phyloP scores from a whole-genome alignment of 2,888 invertebrate genomes.

The Ischnus inquisitorius region DNA sequence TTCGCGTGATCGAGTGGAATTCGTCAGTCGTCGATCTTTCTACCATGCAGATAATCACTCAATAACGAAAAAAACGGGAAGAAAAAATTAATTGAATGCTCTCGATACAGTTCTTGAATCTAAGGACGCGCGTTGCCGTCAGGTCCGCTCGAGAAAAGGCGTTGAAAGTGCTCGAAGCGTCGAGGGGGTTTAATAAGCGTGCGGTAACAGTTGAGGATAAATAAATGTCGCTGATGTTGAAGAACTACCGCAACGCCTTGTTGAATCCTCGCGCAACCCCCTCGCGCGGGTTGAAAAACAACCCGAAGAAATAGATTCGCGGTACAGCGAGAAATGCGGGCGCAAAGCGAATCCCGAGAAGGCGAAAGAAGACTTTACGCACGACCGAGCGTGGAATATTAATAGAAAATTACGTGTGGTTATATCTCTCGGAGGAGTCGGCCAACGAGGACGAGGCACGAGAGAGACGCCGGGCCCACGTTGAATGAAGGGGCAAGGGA shows the following conservation, averaged over 20 bases:
- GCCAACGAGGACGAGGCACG: slow-evolving; percentile 35
- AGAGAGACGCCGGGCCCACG: slow-evolving; percentile 23
- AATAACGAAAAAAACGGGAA: background rate
- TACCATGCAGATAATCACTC: background rate
- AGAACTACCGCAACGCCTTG: slow-evolving; percentile 11
- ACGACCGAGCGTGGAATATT: slow-evolving; percentile 82
- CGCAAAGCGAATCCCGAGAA: slow-evolving; percentile 54
- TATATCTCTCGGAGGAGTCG: slow-evolving; percentile 47
- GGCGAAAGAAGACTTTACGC: slow-evolving; percentile 73
- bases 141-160: too few species aligned
- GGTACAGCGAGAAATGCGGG: slow-evolving; percentile 50
- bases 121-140: background rate
- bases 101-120: background rate
- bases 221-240: slow-evolving; percentile 1
- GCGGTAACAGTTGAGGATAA: background rate
- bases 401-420: slow-evolving; percentile 82
- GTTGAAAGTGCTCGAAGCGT: too few species aligned
- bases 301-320: slow-evolving; percentile 44
- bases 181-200: background rate
- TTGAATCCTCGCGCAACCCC: background rate
- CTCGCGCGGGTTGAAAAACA: slow-evolving; percentile 22
- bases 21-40: background rate
- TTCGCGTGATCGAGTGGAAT: background rate
- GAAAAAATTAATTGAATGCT: background rate
- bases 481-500: slow-evolving; percentile 36